These are phyloP conservation scores for Platycnemis pennipes DNA, from an alignment of 2,888 invertebrate species.

Conservation along the genomic window DNA sequence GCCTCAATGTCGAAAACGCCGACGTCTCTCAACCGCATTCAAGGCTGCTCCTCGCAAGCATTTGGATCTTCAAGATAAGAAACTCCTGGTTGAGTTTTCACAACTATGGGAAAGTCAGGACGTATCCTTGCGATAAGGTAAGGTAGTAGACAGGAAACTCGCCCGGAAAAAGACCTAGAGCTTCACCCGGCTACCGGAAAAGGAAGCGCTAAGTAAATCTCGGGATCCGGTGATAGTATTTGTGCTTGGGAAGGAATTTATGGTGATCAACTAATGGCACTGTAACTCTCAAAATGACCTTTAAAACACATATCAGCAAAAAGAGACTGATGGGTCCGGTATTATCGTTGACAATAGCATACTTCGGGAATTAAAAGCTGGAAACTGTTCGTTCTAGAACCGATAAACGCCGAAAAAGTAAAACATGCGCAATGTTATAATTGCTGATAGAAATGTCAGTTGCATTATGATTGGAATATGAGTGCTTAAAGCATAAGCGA, in stretches of 20 bases:
- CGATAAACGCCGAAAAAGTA: too few relatives aligned
- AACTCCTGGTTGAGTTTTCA: background rate
- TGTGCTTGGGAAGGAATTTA: background rate
- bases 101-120: slow-evolving; percentile 13
- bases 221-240: slow-evolving; percentile 33
- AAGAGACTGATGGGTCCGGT: too few relatives aligned
- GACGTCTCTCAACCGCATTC: background rate
- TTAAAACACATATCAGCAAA: too few relatives aligned
- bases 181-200: slow-evolving; percentile 17
- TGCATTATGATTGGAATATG: too few relatives aligned
- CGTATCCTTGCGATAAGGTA: background rate
- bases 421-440: too few relatives aligned
- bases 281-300: too few relatives aligned
- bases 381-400: too few relatives aligned
- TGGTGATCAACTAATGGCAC: background rate
- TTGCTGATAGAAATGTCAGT: too few relatives aligned
- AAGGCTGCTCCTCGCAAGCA: background rate
- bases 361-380: too few relatives aligned
- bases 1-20: background rate
- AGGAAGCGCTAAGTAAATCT: slow-evolving; percentile 48
- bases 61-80: background rate
- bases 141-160: slow-evolving; percentile 52
- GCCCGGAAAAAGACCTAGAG: background rate
- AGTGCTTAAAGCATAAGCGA: too few relatives aligned
- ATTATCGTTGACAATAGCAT: too few relatives aligned